A percentile compares a stretch with the other conserved stretches of the same genome.
These are phyloP conservation scores for Eupithecia subfuscata DNA, from an alignment of 2,888 invertebrate species.

Conservation along the genomic window DNA sequence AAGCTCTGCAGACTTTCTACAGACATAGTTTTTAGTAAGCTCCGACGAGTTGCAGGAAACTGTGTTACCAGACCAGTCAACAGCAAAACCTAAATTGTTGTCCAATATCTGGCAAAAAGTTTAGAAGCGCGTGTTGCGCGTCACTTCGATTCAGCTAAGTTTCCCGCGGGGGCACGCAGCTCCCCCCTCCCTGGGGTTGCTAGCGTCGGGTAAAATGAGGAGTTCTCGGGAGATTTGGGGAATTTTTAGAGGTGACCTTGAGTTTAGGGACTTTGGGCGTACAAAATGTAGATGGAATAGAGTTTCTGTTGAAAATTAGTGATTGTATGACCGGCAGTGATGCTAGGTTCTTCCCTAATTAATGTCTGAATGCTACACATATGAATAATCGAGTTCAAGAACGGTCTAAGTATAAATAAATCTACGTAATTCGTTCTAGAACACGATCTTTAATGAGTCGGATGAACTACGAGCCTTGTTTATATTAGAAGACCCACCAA, in stretches of 20 bases:
- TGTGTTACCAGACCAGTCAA: background rate
- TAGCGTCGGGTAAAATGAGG: constrained; percentile 40
- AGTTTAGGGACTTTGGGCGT: background rate
- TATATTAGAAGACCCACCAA: no score
- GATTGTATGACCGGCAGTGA: background rate
- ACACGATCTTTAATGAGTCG: no score
- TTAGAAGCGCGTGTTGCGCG: constrained; percentile 46
- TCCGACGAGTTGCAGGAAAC: background rate
- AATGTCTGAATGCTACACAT: background rate
- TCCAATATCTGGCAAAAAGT: constrained; percentile 29
- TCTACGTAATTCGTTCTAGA: no score
- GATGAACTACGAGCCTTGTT: no score
- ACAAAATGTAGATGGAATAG: background rate
- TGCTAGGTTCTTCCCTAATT: background rate
- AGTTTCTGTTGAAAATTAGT: background rate
- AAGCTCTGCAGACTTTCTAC: background rate
- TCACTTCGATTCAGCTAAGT: constrained; percentile 76
- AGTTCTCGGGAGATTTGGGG: constrained; percentile 19
- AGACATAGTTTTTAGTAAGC: background rate
- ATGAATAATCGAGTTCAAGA: no score
- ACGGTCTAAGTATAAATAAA: no score
- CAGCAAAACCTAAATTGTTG: constrained; percentile 13
- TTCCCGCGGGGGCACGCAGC: constrained; percentile 71
- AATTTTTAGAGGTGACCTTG: constrained; percentile 27
- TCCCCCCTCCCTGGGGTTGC: constrained; percentile 73